These are phyloP conservation scores for Brachyhypopomus gauderio DNA, from an alignment of 2,113 vertebrate genomes.

Conservation along the genomic window DNA sequence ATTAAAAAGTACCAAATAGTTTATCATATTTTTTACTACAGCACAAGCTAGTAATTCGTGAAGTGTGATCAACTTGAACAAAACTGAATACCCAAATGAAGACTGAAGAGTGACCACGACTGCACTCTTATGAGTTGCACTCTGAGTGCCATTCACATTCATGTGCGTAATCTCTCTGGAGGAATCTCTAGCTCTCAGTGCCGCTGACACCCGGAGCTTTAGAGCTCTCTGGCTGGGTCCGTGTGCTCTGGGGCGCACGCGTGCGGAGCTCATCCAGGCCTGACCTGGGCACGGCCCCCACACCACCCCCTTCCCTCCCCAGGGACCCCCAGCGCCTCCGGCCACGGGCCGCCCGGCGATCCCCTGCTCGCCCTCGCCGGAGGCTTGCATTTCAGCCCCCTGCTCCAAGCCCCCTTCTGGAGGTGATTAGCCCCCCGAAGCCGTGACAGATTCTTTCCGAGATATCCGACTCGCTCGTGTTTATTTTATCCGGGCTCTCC, in stretches of 20 bases:
- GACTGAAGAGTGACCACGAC: not conserved
- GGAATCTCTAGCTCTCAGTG: not conserved
- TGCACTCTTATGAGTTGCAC: not conserved
- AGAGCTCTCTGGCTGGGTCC: conserved; percentile 3
- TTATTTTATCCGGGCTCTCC: conserved; percentile 99
- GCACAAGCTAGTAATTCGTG: not conserved
- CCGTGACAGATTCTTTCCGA: conserved; percentile 99
- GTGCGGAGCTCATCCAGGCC: conserved; percentile 82
- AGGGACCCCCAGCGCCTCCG: conserved; percentile 82
- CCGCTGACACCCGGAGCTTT: conserved; percentile 6
- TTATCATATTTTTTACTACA: not conserved
- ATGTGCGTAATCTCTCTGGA: conserved; percentile 1
- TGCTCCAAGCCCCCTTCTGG: conserved; percentile 97
- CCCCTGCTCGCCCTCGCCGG: conserved; percentile 78
- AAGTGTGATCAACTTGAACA: not conserved
- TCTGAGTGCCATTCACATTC: not conserved
- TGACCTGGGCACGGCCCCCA: conserved; percentile 91
- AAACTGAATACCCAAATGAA: too few species aligned
- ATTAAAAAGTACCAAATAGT: not conserved
- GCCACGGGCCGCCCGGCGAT: conserved; percentile 83
- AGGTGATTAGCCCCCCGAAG: conserved; percentile 99
- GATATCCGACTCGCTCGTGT: conserved; percentile 98
- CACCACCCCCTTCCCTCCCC: conserved; percentile 67
- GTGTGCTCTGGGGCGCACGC: conserved; percentile 40
- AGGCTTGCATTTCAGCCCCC: conserved; percentile 98